Conservation (phyloP, 2,888 invertebrate genomes). For the Drosophila atripex region DNA sequence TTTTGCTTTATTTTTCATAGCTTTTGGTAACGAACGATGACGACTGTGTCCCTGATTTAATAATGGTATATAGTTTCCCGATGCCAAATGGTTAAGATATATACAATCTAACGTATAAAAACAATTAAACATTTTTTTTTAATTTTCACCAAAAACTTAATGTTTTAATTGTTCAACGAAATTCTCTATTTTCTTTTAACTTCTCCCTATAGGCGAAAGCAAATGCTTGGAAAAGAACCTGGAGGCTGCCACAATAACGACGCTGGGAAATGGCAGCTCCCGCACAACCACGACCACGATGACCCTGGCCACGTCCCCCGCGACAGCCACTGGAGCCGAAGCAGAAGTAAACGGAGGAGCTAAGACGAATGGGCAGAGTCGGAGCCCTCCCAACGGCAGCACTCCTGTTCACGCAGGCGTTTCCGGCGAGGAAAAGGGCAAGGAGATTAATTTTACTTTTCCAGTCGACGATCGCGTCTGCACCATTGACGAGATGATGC, state of each 20-base stretch:
- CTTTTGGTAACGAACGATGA: too few species aligned
- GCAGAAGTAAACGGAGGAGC: conserved; percentile 22
- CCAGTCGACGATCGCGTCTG: conserved; percentile 84
- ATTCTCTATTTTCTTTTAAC: conserved; percentile 1
- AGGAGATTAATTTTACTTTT: conserved; percentile 86
- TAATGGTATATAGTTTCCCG: too few species aligned
- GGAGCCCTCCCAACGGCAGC: conserved; percentile 58
- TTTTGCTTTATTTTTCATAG: too few species aligned
- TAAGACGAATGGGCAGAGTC: conserved; percentile 54
- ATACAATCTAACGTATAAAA: too few species aligned
- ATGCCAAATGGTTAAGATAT: too few species aligned
- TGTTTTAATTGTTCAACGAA: too few species aligned
- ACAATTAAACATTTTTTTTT: too few species aligned
- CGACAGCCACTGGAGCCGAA: conserved; percentile 26
- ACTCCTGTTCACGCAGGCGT: conserved; percentile 44
- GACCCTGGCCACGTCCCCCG: conserved; percentile 62
- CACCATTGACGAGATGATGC: conserved; percentile 83
- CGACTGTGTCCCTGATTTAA: too few species aligned
- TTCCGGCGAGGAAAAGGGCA: conserved; percentile 62
- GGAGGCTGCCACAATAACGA: conserved; percentile 70
- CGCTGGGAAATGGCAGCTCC: conserved; percentile 70
- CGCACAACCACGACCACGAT: conserved; percentile 70
- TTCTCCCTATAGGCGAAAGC: conserved; percentile 74
- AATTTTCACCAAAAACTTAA: too few species aligned
- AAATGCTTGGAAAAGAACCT: conserved; percentile 83